A percentile compares a stretch with the other conserved stretches of the same genome.
These are phyloP conservation scores for Australoheros facetus DNA, from an alignment of 2,797 vertebrate genomes.

Conservation along the genomic window DNA sequence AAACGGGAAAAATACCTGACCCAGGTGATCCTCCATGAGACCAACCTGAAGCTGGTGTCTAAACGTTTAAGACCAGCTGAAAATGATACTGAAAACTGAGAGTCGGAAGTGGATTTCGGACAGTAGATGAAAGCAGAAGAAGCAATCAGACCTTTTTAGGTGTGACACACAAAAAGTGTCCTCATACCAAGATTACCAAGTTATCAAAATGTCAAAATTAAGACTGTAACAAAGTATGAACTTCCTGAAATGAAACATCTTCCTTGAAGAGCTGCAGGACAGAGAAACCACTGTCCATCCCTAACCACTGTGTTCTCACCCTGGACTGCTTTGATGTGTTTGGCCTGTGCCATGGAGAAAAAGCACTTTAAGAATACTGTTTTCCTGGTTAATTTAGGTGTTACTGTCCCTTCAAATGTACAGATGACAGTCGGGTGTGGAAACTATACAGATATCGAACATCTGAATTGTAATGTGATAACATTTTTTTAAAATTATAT, in stretches of 20 bases:
- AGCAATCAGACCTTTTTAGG: background rate
- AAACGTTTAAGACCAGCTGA: slow-evolving; percentile 74
- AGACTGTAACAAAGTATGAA: background rate
- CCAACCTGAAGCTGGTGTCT: slow-evolving; percentile 84
- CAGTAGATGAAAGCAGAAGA: background rate
- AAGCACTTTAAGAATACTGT: background rate
- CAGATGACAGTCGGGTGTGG: background rate
- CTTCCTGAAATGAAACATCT: background rate
- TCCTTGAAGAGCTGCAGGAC: background rate
- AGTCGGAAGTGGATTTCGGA: slow-evolving; percentile 51
- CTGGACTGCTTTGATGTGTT: background rate
- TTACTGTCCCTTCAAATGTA: background rate
- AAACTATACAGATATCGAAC: background rate
- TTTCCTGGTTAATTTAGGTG: background rate
- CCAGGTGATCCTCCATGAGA: slow-evolving; percentile 88
- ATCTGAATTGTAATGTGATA: background rate
- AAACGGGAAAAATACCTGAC: slow-evolving; percentile 91
- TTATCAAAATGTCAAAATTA: background rate
- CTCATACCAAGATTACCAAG: background rate
- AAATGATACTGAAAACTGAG: slow-evolving; percentile 42
- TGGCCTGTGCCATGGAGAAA: background rate
- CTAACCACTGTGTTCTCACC: background rate
- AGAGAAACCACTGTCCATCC: slow-evolving; percentile 18
- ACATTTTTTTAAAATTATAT: no score
- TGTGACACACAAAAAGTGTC: background rate